Percentiles rank a stretch among this genome's conserved stretches.
phyloP scores from a whole-genome alignment of 2,113 vertebrate species.

The Zeus faber region DNA sequence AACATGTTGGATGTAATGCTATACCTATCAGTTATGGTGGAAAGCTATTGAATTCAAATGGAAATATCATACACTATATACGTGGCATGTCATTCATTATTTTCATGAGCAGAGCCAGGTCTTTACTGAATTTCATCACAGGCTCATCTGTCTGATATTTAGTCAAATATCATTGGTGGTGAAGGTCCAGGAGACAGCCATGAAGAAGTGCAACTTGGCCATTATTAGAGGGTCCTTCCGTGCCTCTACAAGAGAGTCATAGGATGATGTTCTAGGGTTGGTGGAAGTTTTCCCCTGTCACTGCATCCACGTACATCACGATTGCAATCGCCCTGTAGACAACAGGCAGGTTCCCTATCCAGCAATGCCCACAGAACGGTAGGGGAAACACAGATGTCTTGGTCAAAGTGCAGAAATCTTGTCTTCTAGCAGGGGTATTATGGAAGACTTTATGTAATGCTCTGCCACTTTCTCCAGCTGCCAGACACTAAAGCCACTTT shows the following conservation, averaged over 20 bases:
- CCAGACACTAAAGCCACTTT: slow-evolving; percentile 17
- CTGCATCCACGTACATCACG: not conserved
- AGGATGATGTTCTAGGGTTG: slow-evolving; percentile 1
- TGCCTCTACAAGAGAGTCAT: not conserved
- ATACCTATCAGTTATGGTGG: not conserved
- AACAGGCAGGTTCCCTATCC: slow-evolving; percentile 15
- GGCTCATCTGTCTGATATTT: slow-evolving; percentile 21
- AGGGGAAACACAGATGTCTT: slow-evolving; percentile 7
- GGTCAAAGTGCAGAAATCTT: slow-evolving; percentile 8
- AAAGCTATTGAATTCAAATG: slow-evolving; percentile 1
- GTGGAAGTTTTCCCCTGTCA: not conserved
- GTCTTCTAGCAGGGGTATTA: slow-evolving; percentile 11
- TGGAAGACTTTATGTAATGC: slow-evolving; percentile 10
- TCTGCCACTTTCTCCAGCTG: slow-evolving; percentile 15
- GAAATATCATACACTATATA: slow-evolving; percentile 2
- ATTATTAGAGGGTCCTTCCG: slow-evolving; percentile 1
- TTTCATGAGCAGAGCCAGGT: slow-evolving; percentile 15
- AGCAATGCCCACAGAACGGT: slow-evolving; percentile 13
- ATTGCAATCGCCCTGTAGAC: slow-evolving; percentile 9
- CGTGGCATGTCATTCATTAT: slow-evolving; percentile 17
- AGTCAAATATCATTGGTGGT: slow-evolving; percentile 12
- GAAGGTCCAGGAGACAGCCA: slow-evolving; percentile 12
- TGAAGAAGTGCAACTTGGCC: slow-evolving; percentile 11
- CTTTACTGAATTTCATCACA: slow-evolving; percentile 15
- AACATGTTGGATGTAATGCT: not conserved